Evolutionary conservation across 2,797 vertebrate species (phyloP).

Genomic region (Nannoperca obscura): DNA sequence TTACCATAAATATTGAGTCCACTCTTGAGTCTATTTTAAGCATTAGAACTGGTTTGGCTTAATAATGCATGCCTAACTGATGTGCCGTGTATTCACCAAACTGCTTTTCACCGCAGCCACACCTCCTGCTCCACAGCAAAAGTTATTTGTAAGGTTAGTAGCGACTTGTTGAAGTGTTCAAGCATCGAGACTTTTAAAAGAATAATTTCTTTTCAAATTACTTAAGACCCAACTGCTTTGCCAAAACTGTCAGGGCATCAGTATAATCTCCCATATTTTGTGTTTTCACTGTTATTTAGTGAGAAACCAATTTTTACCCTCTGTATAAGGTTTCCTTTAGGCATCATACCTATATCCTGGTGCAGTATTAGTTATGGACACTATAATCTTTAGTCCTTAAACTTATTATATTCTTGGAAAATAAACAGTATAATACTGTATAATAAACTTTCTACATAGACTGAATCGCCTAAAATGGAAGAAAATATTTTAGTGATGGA

Average conservation of each 20-base stretch:
- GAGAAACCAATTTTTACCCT: neutral
- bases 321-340: neutral
- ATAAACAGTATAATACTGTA: neutral
- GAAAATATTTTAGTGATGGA: neutral
- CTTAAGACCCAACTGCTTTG: neutral
- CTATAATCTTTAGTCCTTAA: neutral
- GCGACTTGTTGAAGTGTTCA: too few relatives aligned
- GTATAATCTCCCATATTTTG: too few relatives aligned
- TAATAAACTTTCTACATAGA: neutral
- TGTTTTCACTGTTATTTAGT: neutral
- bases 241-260: neutral
- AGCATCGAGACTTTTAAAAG: neutral
- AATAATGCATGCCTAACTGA: neutral
- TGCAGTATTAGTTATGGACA: neutral
- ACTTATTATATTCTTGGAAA: neutral
- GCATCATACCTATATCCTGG: neutral
- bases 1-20: accelerated
- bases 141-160: neutral
- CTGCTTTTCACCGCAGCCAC: neutral
- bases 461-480: neutral
- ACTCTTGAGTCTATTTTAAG: accelerated
- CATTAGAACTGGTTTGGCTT: constrained; percentile 14
- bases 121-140: neutral
- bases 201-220: neutral
- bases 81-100: neutral